Evolutionary conservation across 2,797 vertebrate species (phyloP).

Genomic region (Sebastes trivittatus): DNA sequence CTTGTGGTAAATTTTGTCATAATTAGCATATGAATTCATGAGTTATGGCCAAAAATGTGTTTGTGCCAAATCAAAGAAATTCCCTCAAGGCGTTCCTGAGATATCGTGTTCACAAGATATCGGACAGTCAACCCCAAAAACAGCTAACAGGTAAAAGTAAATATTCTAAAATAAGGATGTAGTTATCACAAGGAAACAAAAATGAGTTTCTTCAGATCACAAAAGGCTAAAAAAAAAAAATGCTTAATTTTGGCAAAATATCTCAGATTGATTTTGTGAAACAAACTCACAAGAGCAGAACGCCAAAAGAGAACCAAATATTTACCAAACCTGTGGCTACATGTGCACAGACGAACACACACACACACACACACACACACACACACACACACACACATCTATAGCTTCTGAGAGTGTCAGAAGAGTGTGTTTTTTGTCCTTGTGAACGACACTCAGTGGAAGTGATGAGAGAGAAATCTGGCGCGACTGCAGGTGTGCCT

Average conservation of each 20-base stretch:
- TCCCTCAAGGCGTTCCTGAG: neutral
- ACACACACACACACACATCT: neutral
- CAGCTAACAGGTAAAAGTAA: neutral
- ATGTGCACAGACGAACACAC: neutral
- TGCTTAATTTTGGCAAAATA: neutral
- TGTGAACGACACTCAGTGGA: slow-evolving; percentile 55
- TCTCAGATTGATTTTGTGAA: neutral
- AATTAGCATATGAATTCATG: neutral
- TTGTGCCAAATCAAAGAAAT: neutral
- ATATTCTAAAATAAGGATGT: neutral
- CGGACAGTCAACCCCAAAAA: neutral
- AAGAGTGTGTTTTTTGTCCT: slow-evolving; percentile 44
- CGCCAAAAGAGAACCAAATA: neutral
- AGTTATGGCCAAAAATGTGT: neutral
- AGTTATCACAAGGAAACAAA: neutral
- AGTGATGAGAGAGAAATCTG: slow-evolving; percentile 73
- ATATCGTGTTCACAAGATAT: neutral
- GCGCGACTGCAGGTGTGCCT: slow-evolving; percentile 73
- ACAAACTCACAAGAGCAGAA: neutral
- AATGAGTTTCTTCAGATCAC: neutral
- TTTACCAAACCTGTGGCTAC: slow-evolving; percentile 43
- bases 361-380: neutral
- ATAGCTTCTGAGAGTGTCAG: neutral
- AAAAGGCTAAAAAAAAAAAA: too few relatives aligned
- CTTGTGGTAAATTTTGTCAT: neutral